Conservation (phyloP, 2,113 vertebrate genomes). For the Sclerurus mexicanus region DNA sequence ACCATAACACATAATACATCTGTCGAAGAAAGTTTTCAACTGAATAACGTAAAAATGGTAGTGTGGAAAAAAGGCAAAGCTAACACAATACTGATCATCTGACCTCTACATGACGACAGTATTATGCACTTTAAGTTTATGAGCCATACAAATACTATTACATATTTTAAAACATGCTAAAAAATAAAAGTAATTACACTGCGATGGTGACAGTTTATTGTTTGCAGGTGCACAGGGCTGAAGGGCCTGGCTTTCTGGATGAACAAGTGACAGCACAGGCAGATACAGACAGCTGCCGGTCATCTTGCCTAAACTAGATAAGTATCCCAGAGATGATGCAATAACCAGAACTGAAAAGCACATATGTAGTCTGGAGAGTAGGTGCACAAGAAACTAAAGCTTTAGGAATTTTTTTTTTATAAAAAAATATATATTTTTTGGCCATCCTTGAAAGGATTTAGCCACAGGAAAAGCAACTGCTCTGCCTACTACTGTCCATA, state of each 20-base stretch:
- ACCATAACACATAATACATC: slow-evolving; percentile 34
- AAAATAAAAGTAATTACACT: slow-evolving; percentile 26
- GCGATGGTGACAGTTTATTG: slow-evolving; percentile 47
- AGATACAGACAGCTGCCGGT: background rate
- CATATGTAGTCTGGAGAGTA: background rate
- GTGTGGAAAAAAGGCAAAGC: slow-evolving; percentile 13
- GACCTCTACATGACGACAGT: slow-evolving; percentile 43
- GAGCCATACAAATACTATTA: slow-evolving; percentile 46
- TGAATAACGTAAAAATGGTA: slow-evolving; percentile 39
- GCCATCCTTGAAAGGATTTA: background rate
- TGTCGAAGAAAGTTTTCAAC: slow-evolving; percentile 15
- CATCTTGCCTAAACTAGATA: background rate
- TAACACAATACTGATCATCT: slow-evolving; percentile 38
- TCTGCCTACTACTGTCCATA: background rate
- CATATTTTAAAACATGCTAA: slow-evolving; percentile 37
- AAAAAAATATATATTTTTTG: background rate
- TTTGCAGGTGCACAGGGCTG: slow-evolving; percentile 11
- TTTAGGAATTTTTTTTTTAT: background rate
- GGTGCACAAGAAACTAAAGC: background rate
- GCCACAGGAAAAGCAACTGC: background rate
- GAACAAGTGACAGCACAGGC: background rate
- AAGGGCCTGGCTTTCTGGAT: background rate
- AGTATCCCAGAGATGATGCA: background rate
- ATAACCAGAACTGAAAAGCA: background rate
- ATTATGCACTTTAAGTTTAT: slow-evolving; percentile 54